phyloP scores from a whole-genome alignment of 2,797 vertebrate species.

The Propithecus deckenii region DNA sequence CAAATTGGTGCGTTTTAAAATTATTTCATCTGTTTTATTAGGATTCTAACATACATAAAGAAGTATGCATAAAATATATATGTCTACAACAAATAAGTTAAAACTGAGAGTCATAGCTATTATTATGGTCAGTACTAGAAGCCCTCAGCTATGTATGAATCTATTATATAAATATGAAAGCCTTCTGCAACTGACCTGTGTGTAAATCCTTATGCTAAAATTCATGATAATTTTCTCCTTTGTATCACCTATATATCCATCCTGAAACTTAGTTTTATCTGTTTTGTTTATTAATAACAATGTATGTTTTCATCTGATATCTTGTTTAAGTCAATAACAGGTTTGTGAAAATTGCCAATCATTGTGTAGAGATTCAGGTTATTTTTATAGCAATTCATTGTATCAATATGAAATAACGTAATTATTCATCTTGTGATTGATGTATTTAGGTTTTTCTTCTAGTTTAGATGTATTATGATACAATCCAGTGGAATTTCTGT shows the following conservation, averaged over 20 bases:
- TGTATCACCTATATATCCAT: background rate
- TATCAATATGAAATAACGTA: background rate
- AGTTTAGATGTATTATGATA: background rate
- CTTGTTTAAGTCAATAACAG: background rate
- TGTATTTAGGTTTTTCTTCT: background rate
- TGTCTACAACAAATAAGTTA: background rate
- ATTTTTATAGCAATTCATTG: constrained; percentile 23
- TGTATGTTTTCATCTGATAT: background rate
- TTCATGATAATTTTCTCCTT: background rate
- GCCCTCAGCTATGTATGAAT: rapidly evolving
- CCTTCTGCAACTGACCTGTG: background rate
- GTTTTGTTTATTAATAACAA: background rate
- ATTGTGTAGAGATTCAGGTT: background rate
- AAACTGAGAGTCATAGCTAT: background rate
- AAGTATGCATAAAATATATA: background rate
- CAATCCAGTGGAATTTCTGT: background rate
- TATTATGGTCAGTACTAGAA: background rate
- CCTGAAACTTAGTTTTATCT: background rate
- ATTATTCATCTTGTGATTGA: background rate
- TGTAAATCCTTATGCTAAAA: background rate
- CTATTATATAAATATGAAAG: background rate
- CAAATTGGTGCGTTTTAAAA: background rate
- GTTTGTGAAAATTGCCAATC: background rate
- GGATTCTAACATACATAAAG: background rate
- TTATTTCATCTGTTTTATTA: background rate